These are phyloP conservation scores for Drosophila birchii DNA, from an alignment of 2,888 invertebrate genomes.

Conservation along the genomic window DNA sequence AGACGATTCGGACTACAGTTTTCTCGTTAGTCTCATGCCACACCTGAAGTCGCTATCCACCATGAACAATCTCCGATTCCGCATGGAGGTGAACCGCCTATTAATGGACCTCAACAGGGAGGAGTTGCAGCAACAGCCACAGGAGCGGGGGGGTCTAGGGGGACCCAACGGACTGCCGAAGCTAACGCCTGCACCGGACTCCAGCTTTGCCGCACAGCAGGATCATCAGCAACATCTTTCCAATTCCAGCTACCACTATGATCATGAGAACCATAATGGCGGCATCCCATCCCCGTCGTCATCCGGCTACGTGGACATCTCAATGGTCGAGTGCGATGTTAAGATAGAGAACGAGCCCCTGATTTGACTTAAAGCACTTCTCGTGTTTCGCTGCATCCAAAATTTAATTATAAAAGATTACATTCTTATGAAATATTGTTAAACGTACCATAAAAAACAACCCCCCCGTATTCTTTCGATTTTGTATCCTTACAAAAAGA, in stretches of 20 bases:
- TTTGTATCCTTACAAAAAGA: neutral
- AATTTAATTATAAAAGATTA: conserved; percentile 17
- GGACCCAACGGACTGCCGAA: conserved; percentile 15
- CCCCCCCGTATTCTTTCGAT: neutral
- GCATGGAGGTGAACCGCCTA: conserved; percentile 61
- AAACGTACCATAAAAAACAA: neutral
- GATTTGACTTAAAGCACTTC: conserved; percentile 12
- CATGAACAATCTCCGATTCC: conserved; percentile 64
- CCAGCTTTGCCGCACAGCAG: conserved; percentile 4
- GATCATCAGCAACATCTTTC: conserved; percentile 1
- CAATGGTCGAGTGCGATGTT: conserved; percentile 66
- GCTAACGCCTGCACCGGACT: conserved; percentile 36
- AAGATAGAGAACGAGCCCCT: conserved; percentile 68
- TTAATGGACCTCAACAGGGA: conserved; percentile 62
- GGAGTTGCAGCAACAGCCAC: conserved; percentile 28
- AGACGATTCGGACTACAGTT: conserved; percentile 66
- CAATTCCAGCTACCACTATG: conserved; percentile 21
- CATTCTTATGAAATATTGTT: neutral
- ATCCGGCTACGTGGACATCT: conserved; percentile 41
- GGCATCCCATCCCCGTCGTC: neutral
- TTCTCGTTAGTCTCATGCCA: conserved; percentile 65
- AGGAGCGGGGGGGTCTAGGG: neutral
- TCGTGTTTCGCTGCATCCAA: conserved; percentile 9
- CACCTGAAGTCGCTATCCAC: conserved; percentile 64
- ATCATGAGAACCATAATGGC: neutral